These are phyloP conservation scores for Spermophilus dauricus DNA, from an alignment of 2,113 vertebrate species.

Conservation along the genomic window DNA sequence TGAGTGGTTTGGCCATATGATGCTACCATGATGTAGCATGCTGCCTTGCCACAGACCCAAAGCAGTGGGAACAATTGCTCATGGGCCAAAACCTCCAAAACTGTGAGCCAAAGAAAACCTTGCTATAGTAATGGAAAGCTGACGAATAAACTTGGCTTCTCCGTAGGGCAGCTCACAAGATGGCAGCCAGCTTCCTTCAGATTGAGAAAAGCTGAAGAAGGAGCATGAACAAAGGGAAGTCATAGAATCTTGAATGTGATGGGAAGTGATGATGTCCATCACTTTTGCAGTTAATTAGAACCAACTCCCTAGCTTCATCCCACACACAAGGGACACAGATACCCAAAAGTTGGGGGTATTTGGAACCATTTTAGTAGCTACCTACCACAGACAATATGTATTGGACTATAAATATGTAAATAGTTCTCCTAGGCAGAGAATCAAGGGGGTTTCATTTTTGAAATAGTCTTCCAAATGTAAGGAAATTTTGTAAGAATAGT, in stretches of 20 bases:
- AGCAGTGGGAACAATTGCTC: background rate
- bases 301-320: background rate
- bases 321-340: background rate
- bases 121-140: background rate
- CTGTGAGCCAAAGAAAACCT: background rate
- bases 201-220: background rate
- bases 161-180: background rate
- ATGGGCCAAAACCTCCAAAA: background rate
- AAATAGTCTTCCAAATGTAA: slow-evolving; percentile 8
- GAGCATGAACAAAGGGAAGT: background rate
- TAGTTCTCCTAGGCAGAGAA: background rate
- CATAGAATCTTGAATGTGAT: background rate
- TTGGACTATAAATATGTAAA: background rate
- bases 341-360: background rate
- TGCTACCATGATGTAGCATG: background rate
- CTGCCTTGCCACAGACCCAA: background rate
- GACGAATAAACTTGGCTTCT: background rate
- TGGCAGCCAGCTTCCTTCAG: background rate
- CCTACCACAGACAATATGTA: background rate
- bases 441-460: background rate
- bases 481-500: background rate
- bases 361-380: background rate
- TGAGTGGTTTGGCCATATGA: background rate
- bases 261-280: background rate
- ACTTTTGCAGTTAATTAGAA: background rate